Percentiles rank a stretch among this genome's conserved stretches.
Conservation (phyloP, 1,140 invertebrate species). For the Whitmania pigra region DNA sequence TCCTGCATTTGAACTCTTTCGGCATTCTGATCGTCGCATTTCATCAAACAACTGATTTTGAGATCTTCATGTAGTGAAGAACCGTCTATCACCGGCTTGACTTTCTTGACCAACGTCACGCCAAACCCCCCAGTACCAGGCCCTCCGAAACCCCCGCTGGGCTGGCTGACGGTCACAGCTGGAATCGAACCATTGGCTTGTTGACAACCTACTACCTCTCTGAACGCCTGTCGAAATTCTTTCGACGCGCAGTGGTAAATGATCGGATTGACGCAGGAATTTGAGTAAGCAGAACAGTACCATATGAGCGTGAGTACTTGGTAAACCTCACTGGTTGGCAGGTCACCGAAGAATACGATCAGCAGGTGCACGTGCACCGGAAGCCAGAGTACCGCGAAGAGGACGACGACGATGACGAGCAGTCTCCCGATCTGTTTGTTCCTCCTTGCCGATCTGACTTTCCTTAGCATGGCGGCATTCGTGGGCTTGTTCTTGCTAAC, state of each 20-base stretch:
- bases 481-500: neutral
- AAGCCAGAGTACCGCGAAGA: conserved; percentile 82
- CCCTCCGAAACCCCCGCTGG: no score
- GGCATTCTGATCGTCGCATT: no score
- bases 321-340: conserved; percentile 11
- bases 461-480: neutral
- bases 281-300: conserved; percentile 20
- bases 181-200: no score
- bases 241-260: conserved; percentile 62
- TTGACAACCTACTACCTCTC: neutral
- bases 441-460: conserved; percentile 35
- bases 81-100: no score
- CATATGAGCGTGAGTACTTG: conserved; percentile 6
- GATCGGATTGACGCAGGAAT: conserved; percentile 58
- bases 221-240: conserved; percentile 54
- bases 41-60: no score
- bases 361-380: conserved; percentile 59
- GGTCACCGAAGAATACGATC: conserved; percentile 28
- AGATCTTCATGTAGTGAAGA: no score
- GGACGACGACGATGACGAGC: conserved; percentile 78
- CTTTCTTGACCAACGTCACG: no score
- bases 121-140: no score
- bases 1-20: no score
- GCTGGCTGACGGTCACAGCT: no score
- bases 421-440: conserved; percentile 72